These are phyloP conservation scores for Ptilodon capucinus DNA, from an alignment of 2,888 invertebrate species.

Conservation along the genomic window DNA sequence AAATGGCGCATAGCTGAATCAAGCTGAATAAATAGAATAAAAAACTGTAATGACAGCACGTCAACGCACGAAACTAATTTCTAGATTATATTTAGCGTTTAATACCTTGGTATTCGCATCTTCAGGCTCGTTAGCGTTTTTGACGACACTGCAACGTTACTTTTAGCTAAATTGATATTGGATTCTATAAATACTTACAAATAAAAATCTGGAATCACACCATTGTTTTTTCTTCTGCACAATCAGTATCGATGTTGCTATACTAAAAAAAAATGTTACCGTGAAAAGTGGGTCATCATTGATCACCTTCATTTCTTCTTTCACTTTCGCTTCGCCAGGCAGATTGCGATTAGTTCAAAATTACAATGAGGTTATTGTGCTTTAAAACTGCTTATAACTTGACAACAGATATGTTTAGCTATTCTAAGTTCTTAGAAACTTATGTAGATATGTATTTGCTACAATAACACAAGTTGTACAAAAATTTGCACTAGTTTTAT, in stretches of 20 bases:
- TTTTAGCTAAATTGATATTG: conserved; percentile 67
- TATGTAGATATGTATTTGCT: not conserved
- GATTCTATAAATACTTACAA: conserved; percentile 83
- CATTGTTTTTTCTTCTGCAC: conserved; percentile 82
- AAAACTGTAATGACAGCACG: conserved; percentile 77
- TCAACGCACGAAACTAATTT: conserved; percentile 60
- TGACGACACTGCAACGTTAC: conserved; percentile 58
- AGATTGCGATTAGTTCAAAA: not conserved
- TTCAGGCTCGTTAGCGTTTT: conserved; percentile 48
- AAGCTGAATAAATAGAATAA: conserved; percentile 77
- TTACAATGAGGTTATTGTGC: not conserved
- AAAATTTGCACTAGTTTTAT: not conserved
- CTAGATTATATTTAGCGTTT: conserved; percentile 40
- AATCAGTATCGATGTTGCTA: conserved; percentile 75
- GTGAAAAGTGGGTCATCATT: conserved; percentile 63
- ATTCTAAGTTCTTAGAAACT: not conserved
- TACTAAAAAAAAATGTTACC: conserved; percentile 50
- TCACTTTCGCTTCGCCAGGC: conserved; percentile 36
- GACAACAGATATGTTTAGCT: not conserved
- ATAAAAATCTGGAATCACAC: conserved; percentile 83
- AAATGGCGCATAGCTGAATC: conserved; percentile 80
- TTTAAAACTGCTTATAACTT: not conserved
- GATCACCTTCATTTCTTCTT: conserved; percentile 40
- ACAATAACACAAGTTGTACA: not conserved
- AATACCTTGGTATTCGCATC: conserved; percentile 61